Percentiles rank a stretch among this genome's conserved stretches.
These are phyloP conservation scores for Tetrapedia diversipes DNA, from an alignment of 2,888 invertebrate species.

Conservation along the genomic window DNA sequence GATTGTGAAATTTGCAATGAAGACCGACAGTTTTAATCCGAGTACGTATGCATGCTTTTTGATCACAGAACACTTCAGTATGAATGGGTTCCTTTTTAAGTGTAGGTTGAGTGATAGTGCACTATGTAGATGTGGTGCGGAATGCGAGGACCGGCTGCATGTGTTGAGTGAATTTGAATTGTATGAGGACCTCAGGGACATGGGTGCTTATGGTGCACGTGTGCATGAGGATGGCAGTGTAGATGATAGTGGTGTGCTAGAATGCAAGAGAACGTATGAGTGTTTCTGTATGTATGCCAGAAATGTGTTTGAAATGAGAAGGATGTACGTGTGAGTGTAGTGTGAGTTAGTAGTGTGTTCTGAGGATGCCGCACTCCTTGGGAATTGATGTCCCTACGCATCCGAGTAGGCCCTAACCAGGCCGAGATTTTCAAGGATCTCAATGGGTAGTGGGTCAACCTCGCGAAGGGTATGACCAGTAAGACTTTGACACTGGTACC, in stretches of 20 bases:
- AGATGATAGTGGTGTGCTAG: neutral
- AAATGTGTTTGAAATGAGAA: neutral
- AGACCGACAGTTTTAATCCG: neutral
- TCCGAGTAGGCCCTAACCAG: neutral
- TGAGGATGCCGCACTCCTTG: neutral
- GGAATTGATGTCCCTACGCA: neutral
- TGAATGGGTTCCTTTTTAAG: neutral
- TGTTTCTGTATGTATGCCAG: neutral
- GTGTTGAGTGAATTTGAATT: neutral
- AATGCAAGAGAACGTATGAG: neutral
- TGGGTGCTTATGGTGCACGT: neutral
- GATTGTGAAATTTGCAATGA: slow-evolving; percentile 9
- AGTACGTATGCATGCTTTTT: neutral
- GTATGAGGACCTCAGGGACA: neutral
- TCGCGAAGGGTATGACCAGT: neutral
- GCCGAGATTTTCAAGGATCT: neutral
- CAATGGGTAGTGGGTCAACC: neutral
- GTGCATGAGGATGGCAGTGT: neutral
- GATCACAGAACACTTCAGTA: neutral
- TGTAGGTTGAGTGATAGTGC: neutral
- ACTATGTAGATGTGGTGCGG: no score
- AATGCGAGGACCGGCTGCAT: neutral
- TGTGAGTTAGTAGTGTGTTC: neutral
- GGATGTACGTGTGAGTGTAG: neutral
- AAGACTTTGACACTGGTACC: neutral